Conservation (phyloP, 2,797 vertebrate genomes). For the Anabas testudineus region DNA sequence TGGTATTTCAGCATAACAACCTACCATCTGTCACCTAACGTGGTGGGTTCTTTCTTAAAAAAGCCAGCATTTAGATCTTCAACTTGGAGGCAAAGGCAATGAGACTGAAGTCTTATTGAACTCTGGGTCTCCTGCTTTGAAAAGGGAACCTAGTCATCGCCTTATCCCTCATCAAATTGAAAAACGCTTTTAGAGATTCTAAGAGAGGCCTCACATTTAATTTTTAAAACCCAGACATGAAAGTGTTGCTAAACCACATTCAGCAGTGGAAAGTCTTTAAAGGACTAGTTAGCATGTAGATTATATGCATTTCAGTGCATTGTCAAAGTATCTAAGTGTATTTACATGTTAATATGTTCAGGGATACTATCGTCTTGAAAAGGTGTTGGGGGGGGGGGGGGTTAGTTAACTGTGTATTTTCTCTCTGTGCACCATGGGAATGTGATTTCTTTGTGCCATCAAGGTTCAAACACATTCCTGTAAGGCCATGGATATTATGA, state of each 20-base stretch:
- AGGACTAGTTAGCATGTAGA: conserved; percentile 87
- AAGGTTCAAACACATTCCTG: conserved; percentile 83
- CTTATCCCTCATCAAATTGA: conserved; percentile 82
- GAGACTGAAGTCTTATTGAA: conserved; percentile 82
- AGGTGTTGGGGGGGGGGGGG: conserved; percentile 76
- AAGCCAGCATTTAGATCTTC: conserved; percentile 75
- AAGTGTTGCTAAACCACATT: conserved; percentile 83
- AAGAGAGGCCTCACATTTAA: conserved; percentile 82
- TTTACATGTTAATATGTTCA: conserved; percentile 87
- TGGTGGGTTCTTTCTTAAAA: conserved; percentile 64
- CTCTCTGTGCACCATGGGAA: conserved; percentile 77
- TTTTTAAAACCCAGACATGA: conserved; percentile 86
- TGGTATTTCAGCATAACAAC: conserved; percentile 73
- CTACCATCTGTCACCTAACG: conserved; percentile 79
- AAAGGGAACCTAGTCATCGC: conserved; percentile 72
- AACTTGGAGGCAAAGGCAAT: conserved; percentile 76
- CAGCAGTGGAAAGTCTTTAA: conserved; percentile 79
- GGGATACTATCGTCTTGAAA: conserved; percentile 80
- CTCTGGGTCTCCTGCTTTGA: conserved; percentile 74
- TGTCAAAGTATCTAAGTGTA: conserved; percentile 84
- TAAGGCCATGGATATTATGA: conserved; percentile 74
- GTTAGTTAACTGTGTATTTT: conserved; percentile 77
- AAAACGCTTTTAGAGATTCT: conserved; percentile 75
- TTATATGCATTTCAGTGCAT: conserved; percentile 84
- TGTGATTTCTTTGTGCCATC: conserved; percentile 81